phyloP scores from a whole-genome alignment of 2,113 vertebrate species.

The Sander lucioperca region DNA sequence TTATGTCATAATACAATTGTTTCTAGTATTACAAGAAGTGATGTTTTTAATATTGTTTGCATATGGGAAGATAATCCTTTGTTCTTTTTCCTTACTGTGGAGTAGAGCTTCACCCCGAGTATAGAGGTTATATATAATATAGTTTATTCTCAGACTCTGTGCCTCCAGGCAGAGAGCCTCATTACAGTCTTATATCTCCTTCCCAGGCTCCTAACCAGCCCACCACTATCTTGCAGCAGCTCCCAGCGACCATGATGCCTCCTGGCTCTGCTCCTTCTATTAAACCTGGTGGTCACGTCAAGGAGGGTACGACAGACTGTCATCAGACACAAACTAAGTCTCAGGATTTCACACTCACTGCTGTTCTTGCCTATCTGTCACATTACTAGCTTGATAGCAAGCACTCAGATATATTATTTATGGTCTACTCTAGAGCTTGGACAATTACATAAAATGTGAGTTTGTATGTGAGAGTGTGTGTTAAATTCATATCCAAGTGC shows the following conservation, averaged over 20 bases:
- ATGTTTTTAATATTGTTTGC: constrained; percentile 39
- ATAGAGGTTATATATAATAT: not conserved
- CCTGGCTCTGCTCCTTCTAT: constrained; percentile 42
- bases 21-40: not conserved
- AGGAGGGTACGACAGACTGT: constrained; percentile 77
- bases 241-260: constrained; percentile 60
- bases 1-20: not conserved
- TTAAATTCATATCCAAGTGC: not conserved
- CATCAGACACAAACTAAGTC: constrained; percentile 54
- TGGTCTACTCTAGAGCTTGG: constrained; percentile 33
- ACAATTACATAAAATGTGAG: constrained; percentile 33
- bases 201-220: constrained; percentile 67
- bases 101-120: constrained; percentile 11
- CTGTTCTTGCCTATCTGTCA: constrained; percentile 62
- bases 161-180: constrained; percentile 72
- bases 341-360: constrained; percentile 51
- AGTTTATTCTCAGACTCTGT: constrained; percentile 50
- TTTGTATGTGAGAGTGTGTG: constrained; percentile 1
- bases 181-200: constrained; percentile 64
- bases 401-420: constrained; percentile 68
- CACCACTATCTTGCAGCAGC: constrained; percentile 74
- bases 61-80: not conserved
- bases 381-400: constrained; percentile 30
- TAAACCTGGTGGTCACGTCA: constrained; percentile 63
- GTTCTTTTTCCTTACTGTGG: not conserved